phyloP scores from a whole-genome alignment of 1,140 invertebrate genomes.

The Aphaenogaster rudis region DNA sequence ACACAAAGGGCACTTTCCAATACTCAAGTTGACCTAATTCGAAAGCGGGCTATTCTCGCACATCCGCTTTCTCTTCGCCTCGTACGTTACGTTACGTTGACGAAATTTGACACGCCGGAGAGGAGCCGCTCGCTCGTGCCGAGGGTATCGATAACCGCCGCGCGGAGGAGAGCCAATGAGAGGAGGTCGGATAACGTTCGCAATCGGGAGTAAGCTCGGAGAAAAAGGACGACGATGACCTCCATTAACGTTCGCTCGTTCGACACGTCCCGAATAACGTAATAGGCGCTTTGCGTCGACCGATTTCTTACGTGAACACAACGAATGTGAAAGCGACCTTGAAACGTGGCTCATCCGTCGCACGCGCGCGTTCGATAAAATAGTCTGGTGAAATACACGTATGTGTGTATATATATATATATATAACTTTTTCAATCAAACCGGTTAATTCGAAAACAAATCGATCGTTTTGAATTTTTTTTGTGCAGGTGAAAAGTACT shows the following conservation, averaged over 20 bases:
- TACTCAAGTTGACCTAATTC: slow-evolving; percentile 34
- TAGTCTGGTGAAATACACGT: slow-evolving; percentile 10
- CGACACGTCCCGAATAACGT: slow-evolving; percentile 67
- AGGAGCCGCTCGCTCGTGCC: neutral
- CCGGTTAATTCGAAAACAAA: too few relatives aligned
- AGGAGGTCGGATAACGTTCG: neutral
- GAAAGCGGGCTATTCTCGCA: slow-evolving; percentile 35
- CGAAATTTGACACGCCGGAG: slow-evolving; percentile 12
- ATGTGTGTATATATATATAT: neutral
- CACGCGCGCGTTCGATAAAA: slow-evolving; percentile 37
- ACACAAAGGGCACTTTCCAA: slow-evolving; percentile 32
- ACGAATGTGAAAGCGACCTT: slow-evolving; percentile 76
- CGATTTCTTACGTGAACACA: slow-evolving; percentile 73
- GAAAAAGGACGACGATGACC: slow-evolving; percentile 49
- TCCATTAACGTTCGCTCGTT: slow-evolving; percentile 40
- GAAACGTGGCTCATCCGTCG: slow-evolving; percentile 70
- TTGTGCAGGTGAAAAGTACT: too few relatives aligned
- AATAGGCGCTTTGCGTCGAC: slow-evolving; percentile 52
- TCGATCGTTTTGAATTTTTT: too few relatives aligned
- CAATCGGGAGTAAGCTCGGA: neutral
- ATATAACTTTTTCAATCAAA: too few relatives aligned
- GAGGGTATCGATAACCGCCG: neutral
- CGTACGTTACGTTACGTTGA: slow-evolving; percentile 13
- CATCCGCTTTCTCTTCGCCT: slow-evolving; percentile 27
- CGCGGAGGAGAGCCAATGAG: neutral